A percentile compares a stretch with the other conserved stretches of the same genome.
These are phyloP conservation scores for Eupithecia inturbata DNA, from an alignment of 2,888 invertebrate genomes.

Conservation along the genomic window DNA sequence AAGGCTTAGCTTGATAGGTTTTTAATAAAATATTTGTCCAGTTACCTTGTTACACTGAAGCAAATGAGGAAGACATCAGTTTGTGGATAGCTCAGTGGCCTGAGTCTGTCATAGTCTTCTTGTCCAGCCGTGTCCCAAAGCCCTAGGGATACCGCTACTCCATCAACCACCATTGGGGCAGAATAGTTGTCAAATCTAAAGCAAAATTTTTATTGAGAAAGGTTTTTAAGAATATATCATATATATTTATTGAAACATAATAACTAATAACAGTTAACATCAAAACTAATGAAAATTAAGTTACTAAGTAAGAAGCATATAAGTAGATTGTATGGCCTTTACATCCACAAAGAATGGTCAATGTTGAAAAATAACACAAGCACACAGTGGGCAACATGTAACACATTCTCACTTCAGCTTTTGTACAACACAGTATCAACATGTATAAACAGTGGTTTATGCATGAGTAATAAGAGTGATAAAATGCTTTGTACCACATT, in stretches of 20 bases:
- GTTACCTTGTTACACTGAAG: conserved; percentile 95
- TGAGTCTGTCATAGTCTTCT: conserved; percentile 97
- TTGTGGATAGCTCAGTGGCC: conserved; percentile 98
- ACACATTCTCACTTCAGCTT: not conserved
- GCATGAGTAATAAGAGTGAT: not conserved
- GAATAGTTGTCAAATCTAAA: conserved; percentile 99
- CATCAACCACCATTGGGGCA: conserved; percentile 99
- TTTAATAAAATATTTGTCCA: conserved; percentile 19
- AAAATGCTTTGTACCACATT: not conserved
- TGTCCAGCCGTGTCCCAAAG: conserved; percentile 99
- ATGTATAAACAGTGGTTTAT: not conserved
- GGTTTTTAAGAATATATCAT: not conserved
- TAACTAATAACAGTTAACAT: too few species aligned
- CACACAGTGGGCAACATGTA: not conserved
- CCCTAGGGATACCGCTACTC: conserved; percentile 97
- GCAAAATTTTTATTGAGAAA: not conserved
- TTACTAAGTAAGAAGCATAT: too few species aligned
- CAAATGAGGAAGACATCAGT: conserved; percentile 99
- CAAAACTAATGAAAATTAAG: too few species aligned
- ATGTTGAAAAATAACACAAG: not conserved
- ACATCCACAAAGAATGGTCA: not conserved
- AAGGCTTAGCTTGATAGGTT: not conserved
- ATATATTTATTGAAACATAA: not conserved
- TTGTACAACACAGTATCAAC: not conserved
- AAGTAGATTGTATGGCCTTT: not conserved